These are phyloP conservation scores for Lethenteron reissneri DNA, from an alignment of 2,113 vertebrate species.

Conservation along the genomic window DNA sequence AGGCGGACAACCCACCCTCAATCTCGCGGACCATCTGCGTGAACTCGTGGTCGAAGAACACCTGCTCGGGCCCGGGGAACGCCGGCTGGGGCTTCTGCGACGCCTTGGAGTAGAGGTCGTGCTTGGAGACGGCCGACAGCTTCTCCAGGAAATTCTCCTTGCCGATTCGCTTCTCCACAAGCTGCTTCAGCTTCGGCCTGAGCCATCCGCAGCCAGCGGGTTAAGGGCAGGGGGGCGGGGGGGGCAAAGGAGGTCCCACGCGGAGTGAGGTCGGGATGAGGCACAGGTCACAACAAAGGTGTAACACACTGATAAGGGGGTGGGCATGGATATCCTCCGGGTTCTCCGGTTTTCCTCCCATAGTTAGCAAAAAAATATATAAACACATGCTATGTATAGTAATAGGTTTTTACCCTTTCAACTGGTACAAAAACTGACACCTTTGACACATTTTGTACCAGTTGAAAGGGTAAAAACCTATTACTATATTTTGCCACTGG, in stretches of 20 bases:
- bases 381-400: too few relatives aligned
- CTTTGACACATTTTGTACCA: too few relatives aligned
- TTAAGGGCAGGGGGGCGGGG: too few relatives aligned
- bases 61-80: slow-evolving; percentile 64
- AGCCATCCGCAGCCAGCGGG: background rate
- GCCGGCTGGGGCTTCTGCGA: slow-evolving; percentile 78
- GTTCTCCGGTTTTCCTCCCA: too few relatives aligned
- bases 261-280: background rate
- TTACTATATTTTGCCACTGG: too few relatives aligned
- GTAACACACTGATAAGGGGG: too few relatives aligned
- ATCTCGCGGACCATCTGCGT: slow-evolving; percentile 87
- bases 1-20: slow-evolving; percentile 36
- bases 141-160: slow-evolving; percentile 96
- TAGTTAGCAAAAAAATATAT: too few relatives aligned
- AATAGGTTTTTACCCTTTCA: too few relatives aligned
- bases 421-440: too few relatives aligned
- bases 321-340: too few relatives aligned
- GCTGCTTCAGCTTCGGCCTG: slow-evolving; percentile 89
- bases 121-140: slow-evolving; percentile 78
- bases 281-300: background rate
- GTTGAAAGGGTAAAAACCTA: too few relatives aligned
- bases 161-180: slow-evolving; percentile 90
- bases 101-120: slow-evolving; percentile 79
- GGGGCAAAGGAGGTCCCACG: background rate
- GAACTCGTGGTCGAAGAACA: slow-evolving; percentile 98